Conservation (phyloP, 2,113 vertebrate species). For the Pantherophis guttatus region DNA sequence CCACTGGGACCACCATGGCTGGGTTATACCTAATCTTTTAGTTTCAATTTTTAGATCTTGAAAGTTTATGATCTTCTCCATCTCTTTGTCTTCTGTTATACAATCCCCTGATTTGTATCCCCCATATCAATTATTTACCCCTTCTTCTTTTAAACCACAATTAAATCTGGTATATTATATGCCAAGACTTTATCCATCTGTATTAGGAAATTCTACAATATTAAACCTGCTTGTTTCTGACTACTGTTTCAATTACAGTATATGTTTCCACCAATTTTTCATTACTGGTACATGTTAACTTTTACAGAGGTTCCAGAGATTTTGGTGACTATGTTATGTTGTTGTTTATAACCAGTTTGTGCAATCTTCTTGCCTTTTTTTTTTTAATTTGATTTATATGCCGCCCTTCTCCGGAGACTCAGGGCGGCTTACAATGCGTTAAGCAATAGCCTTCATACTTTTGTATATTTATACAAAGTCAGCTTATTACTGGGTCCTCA, state of each 20-base stretch:
- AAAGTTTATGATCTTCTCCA: not conserved
- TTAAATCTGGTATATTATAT: not conserved
- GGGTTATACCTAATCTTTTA: not conserved
- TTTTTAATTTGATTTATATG: no score
- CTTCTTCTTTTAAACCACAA: not conserved
- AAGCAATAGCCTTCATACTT: no score
- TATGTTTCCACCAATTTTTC: not conserved
- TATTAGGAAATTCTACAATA: not conserved
- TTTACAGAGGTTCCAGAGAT: not conserved
- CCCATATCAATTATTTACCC: not conserved
- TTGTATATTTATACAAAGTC: no score
- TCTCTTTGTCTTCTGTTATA: not conserved
- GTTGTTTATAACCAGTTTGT: not conserved
- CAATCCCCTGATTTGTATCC: not conserved
- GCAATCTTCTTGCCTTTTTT: not conserved
- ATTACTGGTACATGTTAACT: not conserved
- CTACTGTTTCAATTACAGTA: not conserved
- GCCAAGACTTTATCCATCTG: not conserved
- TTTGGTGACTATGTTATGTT: not conserved
- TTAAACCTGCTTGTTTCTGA: not conserved
- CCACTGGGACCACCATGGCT: not conserved
- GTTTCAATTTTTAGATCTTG: not conserved
- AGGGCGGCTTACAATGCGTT: no score
- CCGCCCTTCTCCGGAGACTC: no score
- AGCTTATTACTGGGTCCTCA: no score